Conservation (phyloP, 2,888 invertebrate genomes). For the Hemicrepidius hirtus region DNA sequence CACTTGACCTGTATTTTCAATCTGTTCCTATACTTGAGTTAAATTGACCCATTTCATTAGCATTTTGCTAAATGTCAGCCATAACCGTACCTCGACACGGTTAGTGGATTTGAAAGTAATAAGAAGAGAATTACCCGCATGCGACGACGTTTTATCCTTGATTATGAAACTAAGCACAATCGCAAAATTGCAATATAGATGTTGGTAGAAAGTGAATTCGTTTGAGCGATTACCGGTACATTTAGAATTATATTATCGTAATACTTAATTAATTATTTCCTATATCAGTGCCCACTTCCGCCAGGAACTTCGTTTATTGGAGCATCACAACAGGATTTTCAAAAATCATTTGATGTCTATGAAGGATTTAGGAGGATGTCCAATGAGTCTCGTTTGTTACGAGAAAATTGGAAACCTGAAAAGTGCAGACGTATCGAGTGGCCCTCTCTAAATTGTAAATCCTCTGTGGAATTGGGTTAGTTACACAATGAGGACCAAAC, state of each 20-base stretch:
- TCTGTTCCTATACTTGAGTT: slow-evolving; percentile 28
- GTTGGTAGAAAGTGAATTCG: slow-evolving; percentile 44
- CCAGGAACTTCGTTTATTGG: neutral
- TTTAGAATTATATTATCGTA: slow-evolving; percentile 4
- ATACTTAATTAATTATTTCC: slow-evolving; percentile 10
- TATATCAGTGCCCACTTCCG: slow-evolving; percentile 1
- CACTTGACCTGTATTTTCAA: slow-evolving; percentile 41
- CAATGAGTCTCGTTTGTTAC: too few relatives aligned
- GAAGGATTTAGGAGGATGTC: too few relatives aligned
- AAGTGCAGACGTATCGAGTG: too few relatives aligned
- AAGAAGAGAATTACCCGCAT: slow-evolving; percentile 45
- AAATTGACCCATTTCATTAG: slow-evolving; percentile 46
- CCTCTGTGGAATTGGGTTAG: too few relatives aligned
- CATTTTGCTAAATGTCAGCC: slow-evolving; percentile 47
- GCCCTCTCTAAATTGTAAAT: too few relatives aligned
- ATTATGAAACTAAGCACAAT: slow-evolving; percentile 48
- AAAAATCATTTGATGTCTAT: neutral
- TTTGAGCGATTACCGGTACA: slow-evolving; percentile 29
- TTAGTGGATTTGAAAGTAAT: slow-evolving; percentile 49
- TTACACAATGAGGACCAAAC: too few relatives aligned
- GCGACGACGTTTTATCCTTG: slow-evolving; percentile 45
- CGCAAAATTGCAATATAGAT: slow-evolving; percentile 47
- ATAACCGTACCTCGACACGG: slow-evolving; percentile 39
- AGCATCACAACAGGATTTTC: neutral
- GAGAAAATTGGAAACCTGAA: too few relatives aligned